phyloP scores from a whole-genome alignment of 2,888 invertebrate genomes.

The Camponotus fellah region DNA sequence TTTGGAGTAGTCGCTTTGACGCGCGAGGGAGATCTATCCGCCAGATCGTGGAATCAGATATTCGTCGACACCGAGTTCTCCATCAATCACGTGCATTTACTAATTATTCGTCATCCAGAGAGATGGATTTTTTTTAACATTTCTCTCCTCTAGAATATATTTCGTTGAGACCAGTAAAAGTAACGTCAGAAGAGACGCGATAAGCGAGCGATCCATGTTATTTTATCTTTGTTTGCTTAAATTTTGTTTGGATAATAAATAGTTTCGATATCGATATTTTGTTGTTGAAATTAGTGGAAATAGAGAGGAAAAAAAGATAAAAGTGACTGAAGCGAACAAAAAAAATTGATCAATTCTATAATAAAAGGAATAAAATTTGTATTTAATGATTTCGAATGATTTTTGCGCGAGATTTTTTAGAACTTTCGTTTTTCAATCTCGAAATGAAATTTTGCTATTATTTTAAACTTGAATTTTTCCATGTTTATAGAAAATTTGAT shows the following conservation, averaged over 20 bases:
- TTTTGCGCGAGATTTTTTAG: neutral
- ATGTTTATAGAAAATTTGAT: neutral
- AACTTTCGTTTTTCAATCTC: neutral
- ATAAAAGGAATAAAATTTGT: neutral
- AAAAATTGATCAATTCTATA: neutral
- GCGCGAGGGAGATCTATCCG: conserved; percentile 23
- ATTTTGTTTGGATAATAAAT: conserved; percentile 17
- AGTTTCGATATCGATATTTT: conserved; percentile 8
- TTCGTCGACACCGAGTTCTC: conserved; percentile 4
- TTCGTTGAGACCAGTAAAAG: conserved; percentile 3
- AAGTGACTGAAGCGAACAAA: neutral
- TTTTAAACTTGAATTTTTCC: neutral
- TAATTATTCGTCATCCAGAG: conserved; percentile 40
- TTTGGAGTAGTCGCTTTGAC: conserved; percentile 74
- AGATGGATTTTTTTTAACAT: neutral
- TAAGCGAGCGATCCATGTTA: conserved; percentile 3
- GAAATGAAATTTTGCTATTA: neutral
- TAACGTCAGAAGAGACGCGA: neutral
- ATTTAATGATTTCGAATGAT: neutral
- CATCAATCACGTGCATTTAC: conserved; percentile 5
- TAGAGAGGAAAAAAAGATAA: neutral
- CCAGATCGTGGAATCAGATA: conserved; percentile 14
- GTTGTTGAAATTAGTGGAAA: neutral
- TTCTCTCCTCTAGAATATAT: neutral
- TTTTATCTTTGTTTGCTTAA: conserved; percentile 24